These are phyloP conservation scores for Epinephelus fuscoguttatus DNA, from an alignment of 2,113 vertebrate genomes.

Conservation along the genomic window DNA sequence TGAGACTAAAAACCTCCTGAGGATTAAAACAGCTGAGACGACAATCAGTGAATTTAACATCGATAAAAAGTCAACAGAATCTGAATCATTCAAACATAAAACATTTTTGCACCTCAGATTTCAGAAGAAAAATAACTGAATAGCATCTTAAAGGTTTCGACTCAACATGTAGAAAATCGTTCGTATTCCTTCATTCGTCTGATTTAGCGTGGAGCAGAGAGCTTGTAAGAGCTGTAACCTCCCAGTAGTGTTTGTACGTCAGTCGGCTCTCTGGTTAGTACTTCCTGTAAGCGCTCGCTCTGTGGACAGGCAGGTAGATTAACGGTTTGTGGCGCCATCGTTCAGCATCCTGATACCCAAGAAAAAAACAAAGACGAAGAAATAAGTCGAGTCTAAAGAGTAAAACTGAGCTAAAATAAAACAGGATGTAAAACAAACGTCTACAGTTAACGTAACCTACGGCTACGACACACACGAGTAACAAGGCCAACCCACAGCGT, in stretches of 20 bases:
- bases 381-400: conserved; percentile 11
- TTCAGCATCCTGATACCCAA: conserved; percentile 28
- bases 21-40: conserved; percentile 6
- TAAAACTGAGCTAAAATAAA: conserved; percentile 56
- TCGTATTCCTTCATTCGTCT: conserved; percentile 36
- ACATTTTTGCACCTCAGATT: not conserved
- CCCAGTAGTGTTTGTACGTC: conserved; percentile 63
- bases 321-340: conserved; percentile 2
- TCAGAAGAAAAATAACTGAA: not conserved
- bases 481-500: conserved; percentile 81
- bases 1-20: conserved; percentile 31
- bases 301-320: conserved; percentile 26
- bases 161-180: not conserved
- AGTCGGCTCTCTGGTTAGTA: not conserved
- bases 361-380: conserved; percentile 1
- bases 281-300: conserved; percentile 10
- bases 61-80: not conserved
- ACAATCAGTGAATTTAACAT: not conserved
- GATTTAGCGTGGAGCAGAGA: not conserved
- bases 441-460: conserved; percentile 61
- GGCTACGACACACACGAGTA: conserved; percentile 37
- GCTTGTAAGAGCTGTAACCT: not conserved
- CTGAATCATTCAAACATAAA: not conserved
- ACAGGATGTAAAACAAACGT: conserved; percentile 36
- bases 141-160: not conserved